Evolutionary conservation across 1,140 invertebrate species (phyloP), one percentile per base, ranked within the genome.

Genomic region (Hycleus phaleratus): DNA sequence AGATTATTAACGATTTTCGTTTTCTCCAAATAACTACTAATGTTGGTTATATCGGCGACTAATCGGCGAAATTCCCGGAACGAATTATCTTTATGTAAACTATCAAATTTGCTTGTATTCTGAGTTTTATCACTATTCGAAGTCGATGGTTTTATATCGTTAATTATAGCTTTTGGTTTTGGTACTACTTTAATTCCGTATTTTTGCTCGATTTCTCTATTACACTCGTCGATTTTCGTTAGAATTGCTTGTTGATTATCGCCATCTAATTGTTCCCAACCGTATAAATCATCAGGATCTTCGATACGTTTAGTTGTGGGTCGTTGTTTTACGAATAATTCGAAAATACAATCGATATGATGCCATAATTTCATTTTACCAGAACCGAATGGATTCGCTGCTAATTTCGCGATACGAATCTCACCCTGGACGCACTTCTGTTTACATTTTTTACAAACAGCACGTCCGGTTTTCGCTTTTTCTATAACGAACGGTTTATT

Each of bases 381-480:
- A n/a, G 85, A 86, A 11, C 82, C 81, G 70, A 93, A 94, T 1
- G 87, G 88, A 76, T 90, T 93, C 0, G 83, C 67, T 3, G 83
- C 81, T 24, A 90, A 66, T 77, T 92, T 88, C 0, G 84, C 90
- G 12, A 93, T 78, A 52, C 90, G 76, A 38, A 91, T 64, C 42
- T 81, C 74, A 24, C 84, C 87, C 69, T 85, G 84, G 3, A 83
- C 81, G 66, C 91, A 87, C 64, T 88, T 85, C 50, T 81, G 74
- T 75, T 93, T 93, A 72, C 92, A 95, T 71, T 87, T 88, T 69
- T 93, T 93, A 70, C 92, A 95, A n/a, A 82, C 81, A 0, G 91
- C 87, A 42, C 87, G 79, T 0, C 87, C 87, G 0, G 82, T 81
- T 74, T 91, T 92, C 0, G 89, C 90, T 60, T 86, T 79, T 56